Evolutionary conservation across 2,797 vertebrate species (phyloP).

Genomic region (Pangasius mekongensis): DNA sequence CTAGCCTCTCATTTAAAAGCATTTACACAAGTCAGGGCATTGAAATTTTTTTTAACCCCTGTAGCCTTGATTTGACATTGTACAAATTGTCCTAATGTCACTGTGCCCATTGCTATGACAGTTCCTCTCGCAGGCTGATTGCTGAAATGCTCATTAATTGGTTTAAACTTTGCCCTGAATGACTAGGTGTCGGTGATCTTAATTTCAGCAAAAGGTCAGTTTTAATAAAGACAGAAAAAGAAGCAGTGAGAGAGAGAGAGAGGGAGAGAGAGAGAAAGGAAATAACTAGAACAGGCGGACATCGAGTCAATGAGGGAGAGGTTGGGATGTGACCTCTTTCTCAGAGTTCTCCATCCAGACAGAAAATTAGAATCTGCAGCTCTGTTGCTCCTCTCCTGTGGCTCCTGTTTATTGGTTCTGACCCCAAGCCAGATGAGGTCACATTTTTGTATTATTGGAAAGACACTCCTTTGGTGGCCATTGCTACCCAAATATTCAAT

Average conservation of each 20-base stretch:
- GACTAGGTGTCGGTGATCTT: slow-evolving; percentile 75
- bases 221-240: slow-evolving; percentile 79
- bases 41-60: slow-evolving; percentile 37
- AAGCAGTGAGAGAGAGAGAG: slow-evolving; percentile 58
- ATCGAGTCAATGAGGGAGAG: slow-evolving; percentile 64
- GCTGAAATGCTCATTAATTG: slow-evolving; percentile 81
- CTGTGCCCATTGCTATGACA: slow-evolving; percentile 62
- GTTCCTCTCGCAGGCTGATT: slow-evolving; percentile 68
- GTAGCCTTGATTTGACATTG: slow-evolving; percentile 68
- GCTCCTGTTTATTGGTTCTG: slow-evolving; percentile 80
- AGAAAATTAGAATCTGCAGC: slow-evolving; percentile 79
- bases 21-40: slow-evolving; percentile 58
- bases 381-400: slow-evolving; percentile 68
- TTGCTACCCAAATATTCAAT: slow-evolving; percentile 75
- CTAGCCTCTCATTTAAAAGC: slow-evolving; percentile 3
- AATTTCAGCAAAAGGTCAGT: slow-evolving; percentile 84
- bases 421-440: slow-evolving; percentile 78
- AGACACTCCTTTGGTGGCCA: slow-evolving; percentile 73
- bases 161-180: slow-evolving; percentile 82
- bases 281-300: slow-evolving; percentile 45
- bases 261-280: slow-evolving; percentile 43
- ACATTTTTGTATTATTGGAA: slow-evolving; percentile 80
- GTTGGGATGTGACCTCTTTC: slow-evolving; percentile 43
- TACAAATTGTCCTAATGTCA: slow-evolving; percentile 76
- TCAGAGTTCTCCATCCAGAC: slow-evolving; percentile 46